Conservation (phyloP, 2,113 vertebrate genomes). For the Scolopax mira region DNA sequence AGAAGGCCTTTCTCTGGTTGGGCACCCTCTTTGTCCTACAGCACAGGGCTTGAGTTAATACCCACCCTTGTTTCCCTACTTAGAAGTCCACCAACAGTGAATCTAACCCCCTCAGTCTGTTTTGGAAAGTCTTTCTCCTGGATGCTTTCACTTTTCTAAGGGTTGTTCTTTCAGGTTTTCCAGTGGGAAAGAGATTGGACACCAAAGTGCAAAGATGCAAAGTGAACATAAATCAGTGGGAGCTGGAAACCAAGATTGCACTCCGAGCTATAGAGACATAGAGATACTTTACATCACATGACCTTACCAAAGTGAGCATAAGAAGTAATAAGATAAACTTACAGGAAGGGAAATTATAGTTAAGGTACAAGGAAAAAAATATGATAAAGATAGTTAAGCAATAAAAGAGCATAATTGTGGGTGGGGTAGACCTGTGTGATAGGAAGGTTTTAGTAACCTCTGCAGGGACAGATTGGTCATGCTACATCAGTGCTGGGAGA, state of each 20-base stretch:
- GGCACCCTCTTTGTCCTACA: not conserved
- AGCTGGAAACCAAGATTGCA: not conserved
- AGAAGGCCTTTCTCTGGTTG: not conserved
- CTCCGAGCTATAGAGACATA: not conserved
- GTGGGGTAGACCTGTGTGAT: not conserved
- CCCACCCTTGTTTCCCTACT: not conserved
- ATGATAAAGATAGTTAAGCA: not conserved
- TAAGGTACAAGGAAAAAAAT: not conserved
- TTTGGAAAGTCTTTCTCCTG: not conserved
- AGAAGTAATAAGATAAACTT: not conserved
- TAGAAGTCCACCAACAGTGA: not conserved
- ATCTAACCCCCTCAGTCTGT: not conserved
- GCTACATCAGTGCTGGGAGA: not conserved
- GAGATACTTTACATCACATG: not conserved
- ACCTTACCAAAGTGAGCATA: not conserved
- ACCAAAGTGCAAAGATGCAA: not conserved
- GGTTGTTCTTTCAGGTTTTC: not conserved
- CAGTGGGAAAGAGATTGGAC: not conserved
- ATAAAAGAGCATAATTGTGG: not conserved
- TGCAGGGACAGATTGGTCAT: not conserved
- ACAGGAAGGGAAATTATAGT: not conserved
- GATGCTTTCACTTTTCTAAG: not conserved
- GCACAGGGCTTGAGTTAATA: not conserved
- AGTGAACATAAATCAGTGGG: not conserved
- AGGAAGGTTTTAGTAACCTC: not conserved